phyloP scores from a whole-genome alignment of 2,888 invertebrate genomes.

The Drosophila melanocephala region DNA sequence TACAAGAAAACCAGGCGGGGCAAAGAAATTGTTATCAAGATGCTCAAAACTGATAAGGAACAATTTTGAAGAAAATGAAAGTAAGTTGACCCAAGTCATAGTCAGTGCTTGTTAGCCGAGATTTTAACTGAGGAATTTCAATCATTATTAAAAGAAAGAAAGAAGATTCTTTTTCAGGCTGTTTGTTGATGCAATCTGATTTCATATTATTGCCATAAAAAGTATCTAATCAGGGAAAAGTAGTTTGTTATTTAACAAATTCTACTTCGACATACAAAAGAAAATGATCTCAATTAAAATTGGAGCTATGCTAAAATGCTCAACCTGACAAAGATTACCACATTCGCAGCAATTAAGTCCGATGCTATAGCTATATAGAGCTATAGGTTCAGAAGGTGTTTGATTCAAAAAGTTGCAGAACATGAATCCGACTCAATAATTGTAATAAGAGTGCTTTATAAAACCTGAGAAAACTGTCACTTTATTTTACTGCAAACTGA shows the following conservation, averaged over 20 bases:
- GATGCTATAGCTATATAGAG: neutral
- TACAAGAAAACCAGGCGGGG: neutral
- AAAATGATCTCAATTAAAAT: too few species aligned
- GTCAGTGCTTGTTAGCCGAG: neutral
- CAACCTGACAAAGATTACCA: neutral
- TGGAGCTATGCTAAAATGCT: neutral
- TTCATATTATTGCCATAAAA: neutral
- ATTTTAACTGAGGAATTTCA: neutral
- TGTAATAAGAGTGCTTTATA: neutral
- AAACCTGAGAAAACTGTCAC: neutral
- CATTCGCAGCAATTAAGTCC: neutral
- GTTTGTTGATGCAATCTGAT: too few species aligned
- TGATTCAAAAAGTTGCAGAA: neutral
- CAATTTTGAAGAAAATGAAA: too few species aligned
- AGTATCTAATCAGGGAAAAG: neutral
- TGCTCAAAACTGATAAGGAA: neutral
- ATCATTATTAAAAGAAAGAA: too few species aligned
- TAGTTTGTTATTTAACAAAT: neutral
- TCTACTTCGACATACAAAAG: rapidly evolving
- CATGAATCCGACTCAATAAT: neutral
- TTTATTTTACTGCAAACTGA: neutral
- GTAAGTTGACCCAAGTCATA: too few species aligned
- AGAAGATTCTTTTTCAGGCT: neutral
- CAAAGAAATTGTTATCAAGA: neutral
- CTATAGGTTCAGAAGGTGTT: neutral